Base-by-base conservation (phyloP, 2,888 invertebrate species). In the Meteorus cinctellus region DNA sequence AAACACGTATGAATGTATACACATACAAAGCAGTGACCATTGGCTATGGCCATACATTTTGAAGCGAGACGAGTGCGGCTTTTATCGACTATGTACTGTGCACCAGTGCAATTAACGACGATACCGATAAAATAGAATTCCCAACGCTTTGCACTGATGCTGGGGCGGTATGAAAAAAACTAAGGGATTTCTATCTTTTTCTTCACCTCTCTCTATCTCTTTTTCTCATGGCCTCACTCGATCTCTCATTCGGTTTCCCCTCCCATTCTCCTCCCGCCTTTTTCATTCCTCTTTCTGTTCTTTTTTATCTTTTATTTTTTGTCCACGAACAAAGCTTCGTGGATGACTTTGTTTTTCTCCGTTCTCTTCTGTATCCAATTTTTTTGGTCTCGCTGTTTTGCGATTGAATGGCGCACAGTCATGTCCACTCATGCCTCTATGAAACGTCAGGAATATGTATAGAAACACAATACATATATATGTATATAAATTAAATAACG, bases 51-150 rank as follows among this genome's bases (percentile, higher is more conserved):
- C 77, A 72, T 72, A 78, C 77, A 77, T 77, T 77, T 77, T 75
- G 75, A 76, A 80, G 75, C 76, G 77, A 81, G 79, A 79, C 78
- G 78, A 81, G 78, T 71, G 78, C 55, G 71, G 79, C 81, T 80
- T 81, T 80, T 79, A 79, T 80, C 80, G 80, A 80, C 78, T 77
- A 68, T 78, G 79, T 79, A 78, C 75, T 72, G 69, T 67, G 72
- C 76, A 76, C 77, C 74, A 76, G 79, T 77, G 81, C 81, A 81
- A 81, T 81, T 81, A 81, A 81, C 81, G 55, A 19, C 55, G 80
- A 80, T 79, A 76, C 78, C 79, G 79, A 81, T 81, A 81, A 80
- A 81, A 81, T 81, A 81, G 77, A 80, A 81, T 79, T 79, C 75
- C 78, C 79, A 80, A 71, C 68, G 72, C 68, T 72, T 76, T 29